Conservation (phyloP, 2,888 invertebrate genomes). For the Auanema sp. region DNA sequence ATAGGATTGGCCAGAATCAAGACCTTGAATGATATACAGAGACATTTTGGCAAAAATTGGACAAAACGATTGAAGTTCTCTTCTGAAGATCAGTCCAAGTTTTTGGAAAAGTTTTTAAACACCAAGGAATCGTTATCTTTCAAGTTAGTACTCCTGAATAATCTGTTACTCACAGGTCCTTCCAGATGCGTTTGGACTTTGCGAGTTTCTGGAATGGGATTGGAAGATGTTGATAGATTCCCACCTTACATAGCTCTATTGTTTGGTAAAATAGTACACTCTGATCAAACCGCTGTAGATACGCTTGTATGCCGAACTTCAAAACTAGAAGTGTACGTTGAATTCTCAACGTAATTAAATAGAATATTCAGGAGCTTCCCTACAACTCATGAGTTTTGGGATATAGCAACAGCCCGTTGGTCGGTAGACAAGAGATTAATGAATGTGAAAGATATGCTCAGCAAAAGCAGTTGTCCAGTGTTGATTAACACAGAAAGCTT, state of each 20-base stretch:
- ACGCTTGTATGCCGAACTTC: not conserved
- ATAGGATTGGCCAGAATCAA: slow-evolving; percentile 13
- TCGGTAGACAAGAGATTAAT: slow-evolving; percentile 13
- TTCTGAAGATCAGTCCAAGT: not conserved
- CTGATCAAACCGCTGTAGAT: slow-evolving; percentile 6
- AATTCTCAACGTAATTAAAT: not conserved
- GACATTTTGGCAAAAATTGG: slow-evolving; percentile 18
- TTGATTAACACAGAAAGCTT: slow-evolving; percentile 17
- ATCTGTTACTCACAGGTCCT: too few relatives aligned
- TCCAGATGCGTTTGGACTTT: too few relatives aligned
- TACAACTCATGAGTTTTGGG: not conserved
- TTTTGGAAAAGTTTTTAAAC: not conserved
- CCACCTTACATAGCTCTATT: slow-evolving; percentile 4
- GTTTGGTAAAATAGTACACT: slow-evolving; percentile 9
- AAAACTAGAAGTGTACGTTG: not conserved
- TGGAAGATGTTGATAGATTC: not conserved
- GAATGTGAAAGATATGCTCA: slow-evolving; percentile 16
- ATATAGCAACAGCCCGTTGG: slow-evolving; percentile 12
- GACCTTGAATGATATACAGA: slow-evolving; percentile 8
- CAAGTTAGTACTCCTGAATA: not conserved
- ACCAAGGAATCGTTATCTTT: not conserved
- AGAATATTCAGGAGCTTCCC: slow-evolving; percentile 4
- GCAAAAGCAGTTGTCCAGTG: slow-evolving; percentile 13
- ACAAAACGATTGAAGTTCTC: slow-evolving; percentile 1
- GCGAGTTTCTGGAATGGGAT: too few relatives aligned